These are phyloP conservation scores for Myotis lucifugus DNA, from an alignment of 2,113 vertebrate genomes.

Conservation along the genomic window DNA sequence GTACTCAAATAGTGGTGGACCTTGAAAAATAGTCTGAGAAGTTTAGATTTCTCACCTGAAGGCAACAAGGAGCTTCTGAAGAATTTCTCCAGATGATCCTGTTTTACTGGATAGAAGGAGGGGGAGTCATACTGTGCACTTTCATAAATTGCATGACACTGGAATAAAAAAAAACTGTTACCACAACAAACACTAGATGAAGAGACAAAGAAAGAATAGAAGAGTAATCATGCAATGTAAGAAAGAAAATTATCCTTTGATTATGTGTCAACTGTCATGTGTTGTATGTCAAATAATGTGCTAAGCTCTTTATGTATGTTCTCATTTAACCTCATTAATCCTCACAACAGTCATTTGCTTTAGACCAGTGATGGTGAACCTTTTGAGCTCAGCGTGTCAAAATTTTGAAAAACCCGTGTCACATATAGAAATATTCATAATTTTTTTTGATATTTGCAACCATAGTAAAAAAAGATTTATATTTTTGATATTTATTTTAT, in stretches of 20 bases:
- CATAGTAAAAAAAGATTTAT: too few relatives aligned
- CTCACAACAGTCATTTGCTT: neutral
- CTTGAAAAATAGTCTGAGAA: neutral
- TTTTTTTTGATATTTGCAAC: too few relatives aligned
- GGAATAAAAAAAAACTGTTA: neutral
- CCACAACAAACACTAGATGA: neutral
- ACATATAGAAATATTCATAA: too few relatives aligned
- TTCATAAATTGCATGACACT: neutral
- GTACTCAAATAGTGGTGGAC: neutral
- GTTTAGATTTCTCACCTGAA: neutral
- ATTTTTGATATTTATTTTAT: too few relatives aligned
- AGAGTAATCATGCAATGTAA: fast-evolving
- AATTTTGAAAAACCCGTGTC: too few relatives aligned
- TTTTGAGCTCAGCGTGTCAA: too few relatives aligned
- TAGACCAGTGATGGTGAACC: neutral
- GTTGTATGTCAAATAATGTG: too few relatives aligned
- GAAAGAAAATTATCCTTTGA: neutral
- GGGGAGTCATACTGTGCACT: too few relatives aligned
- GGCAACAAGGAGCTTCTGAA: neutral
- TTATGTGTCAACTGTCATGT: fast-evolving
- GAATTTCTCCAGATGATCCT: neutral
- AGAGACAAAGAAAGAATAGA: neutral
- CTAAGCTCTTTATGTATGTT: neutral
- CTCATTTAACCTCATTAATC: neutral
- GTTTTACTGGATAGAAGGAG: fast-evolving